Base-by-base conservation (phyloP, 1,140 invertebrate species). In the Drosophila auraria region DNA sequence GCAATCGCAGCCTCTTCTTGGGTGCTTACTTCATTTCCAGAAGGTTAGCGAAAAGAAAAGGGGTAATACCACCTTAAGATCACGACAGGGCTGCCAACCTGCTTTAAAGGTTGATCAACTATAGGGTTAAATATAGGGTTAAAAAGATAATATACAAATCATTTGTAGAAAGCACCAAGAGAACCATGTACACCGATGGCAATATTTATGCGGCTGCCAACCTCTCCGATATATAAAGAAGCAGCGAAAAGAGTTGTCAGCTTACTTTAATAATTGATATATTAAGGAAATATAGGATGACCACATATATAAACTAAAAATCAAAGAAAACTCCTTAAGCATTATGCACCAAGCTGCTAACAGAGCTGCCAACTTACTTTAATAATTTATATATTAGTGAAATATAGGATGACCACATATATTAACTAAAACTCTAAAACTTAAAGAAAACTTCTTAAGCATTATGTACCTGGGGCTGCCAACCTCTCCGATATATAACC, bases 351-450 rank as follows among this genome's bases (percentile, higher is more conserved):
- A 25, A 60, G 11, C 11, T 15, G 17, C 20, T 30, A 57, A 17
- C 27, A 62, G 40, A 15, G 23, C 20, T 65, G 58, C 58, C 40
- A 62, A 65, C 57, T 25, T 25, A 38, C 57, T 44, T 33, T 9
- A 33, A 33, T 33, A 33, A 33, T 9, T 33, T 1, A 33, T 9
- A 27, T 27, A 27, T 27, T 27, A 2, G 2, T 2, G 25, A 9
- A 33, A 33, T 33, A 33, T 33, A 33, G 8, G 30, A 33, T 33
- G 30, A 33, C 8, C 8, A 33, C 30, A 33, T 33, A 8, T 33
- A 33, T 1, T 9, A 33, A 33, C 7, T 33, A 33, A 9, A 33
- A 33, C 9, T 8, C 7, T 33, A 33, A 9, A 33, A 33, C 9
- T 8, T 8, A 33, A 8, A 33, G 30, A 8, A 33, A 33, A 33